Percentiles rank a stretch among this genome's conserved stretches.
phyloP scores from a whole-genome alignment of 2,113 vertebrate genomes.

The Mesocricetus auratus region DNA sequence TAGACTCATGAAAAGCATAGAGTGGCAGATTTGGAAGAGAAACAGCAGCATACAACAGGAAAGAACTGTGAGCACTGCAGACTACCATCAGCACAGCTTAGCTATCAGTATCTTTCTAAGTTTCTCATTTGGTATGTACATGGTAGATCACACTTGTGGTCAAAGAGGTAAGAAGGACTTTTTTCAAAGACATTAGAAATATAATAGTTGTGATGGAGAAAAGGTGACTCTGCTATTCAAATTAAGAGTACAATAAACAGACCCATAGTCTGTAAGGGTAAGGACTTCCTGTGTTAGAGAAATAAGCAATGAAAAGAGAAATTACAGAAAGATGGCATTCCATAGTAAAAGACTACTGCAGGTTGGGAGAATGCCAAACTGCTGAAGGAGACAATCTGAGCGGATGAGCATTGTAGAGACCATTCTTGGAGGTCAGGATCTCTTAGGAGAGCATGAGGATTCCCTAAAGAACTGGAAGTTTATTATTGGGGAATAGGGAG shows the following conservation, averaged over 20 bases:
- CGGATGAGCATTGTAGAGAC: background rate
- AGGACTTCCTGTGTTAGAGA: background rate
- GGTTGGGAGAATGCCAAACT: background rate
- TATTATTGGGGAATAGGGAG: background rate
- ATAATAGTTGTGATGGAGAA: background rate
- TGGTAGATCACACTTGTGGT: background rate
- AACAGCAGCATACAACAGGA: background rate
- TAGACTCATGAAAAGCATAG: background rate
- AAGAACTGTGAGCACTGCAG: background rate
- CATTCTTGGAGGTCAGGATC: background rate
- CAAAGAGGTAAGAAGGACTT: constrained; percentile 10
- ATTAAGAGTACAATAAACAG: background rate
- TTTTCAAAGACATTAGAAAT: background rate
- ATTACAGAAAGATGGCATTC: background rate
- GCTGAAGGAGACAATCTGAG: background rate
- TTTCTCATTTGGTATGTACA: background rate
- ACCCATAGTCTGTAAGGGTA: background rate
- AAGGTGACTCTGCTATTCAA: background rate
- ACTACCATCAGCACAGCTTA: background rate
- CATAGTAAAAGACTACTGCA: background rate
- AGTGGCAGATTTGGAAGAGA: background rate
- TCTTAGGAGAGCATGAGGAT: background rate
- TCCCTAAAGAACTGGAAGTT: background rate
- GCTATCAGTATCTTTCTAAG: background rate
- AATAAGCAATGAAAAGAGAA: background rate